Evolutionary conservation across 2,113 vertebrate species (phyloP), one percentile per base, ranked within the genome.

Genomic region (Cebidichthys violaceus): DNA sequence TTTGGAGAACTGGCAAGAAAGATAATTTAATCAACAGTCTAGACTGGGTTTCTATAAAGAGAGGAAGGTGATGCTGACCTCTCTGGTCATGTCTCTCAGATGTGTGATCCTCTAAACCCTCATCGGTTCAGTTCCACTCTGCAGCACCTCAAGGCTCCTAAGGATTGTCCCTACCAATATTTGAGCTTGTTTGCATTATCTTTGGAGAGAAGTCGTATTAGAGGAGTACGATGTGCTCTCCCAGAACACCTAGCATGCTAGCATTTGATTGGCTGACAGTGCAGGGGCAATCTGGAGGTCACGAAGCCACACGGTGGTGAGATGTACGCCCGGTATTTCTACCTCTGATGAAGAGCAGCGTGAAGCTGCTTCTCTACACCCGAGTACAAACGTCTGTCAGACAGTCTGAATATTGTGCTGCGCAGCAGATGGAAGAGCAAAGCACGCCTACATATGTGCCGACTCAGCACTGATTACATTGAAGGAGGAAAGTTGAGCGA

Each of bases 21-120:
- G 72, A 83, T 69, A 54, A 80, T 69, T 77, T 52, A 83, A 77
- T 72, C 61, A 43, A 52, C 52, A 43, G 33, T 54, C 68, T 77
- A 55, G 24, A 55, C 33, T 24, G 9, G 15, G 22, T 80, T 62
- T 55, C 17, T 41, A 45, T 11, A 35, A 39, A 83, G 0, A 45
- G 35, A 15, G 20, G 9, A 41, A 54, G 20, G 20, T 33, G 11
- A 33, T 43, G 31, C 55, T 17, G 27, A 61, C 10, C 45, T 45
- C 9, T 45, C 24, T 43, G 24, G 17, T 43, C 10, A 13, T 29
- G 5, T 59, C 9, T 39, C 29, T 39, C 33, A 55, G 22, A 70
- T 37, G 37, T 37, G 31, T 17, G 4, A 33, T 24, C 33, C 11
- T 55, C 1, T 7, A 59, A 35, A 39, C 14, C 33, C 22, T 24